Percentiles rank a stretch among this genome's conserved stretches.
Conservation (phyloP, 2,888 invertebrate genomes). For the Griposia aprilina region DNA sequence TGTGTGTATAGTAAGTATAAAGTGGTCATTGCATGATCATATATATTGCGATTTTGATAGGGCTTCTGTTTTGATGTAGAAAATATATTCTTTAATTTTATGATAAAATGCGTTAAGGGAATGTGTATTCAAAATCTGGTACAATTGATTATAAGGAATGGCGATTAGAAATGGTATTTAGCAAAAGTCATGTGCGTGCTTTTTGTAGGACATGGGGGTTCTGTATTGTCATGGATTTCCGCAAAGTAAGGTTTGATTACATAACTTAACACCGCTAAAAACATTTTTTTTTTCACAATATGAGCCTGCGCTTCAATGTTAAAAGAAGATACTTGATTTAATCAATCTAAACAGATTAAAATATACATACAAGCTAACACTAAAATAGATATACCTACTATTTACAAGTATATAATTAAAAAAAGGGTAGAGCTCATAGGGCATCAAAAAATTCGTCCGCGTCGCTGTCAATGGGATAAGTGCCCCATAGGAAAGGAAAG, state of each 20-base stretch:
- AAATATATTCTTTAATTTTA: neutral
- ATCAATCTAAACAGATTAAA: too few relatives aligned
- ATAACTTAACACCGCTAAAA: neutral
- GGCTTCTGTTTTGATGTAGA: neutral
- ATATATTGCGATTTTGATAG: neutral
- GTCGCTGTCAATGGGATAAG: too few relatives aligned
- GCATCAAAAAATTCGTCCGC: too few relatives aligned
- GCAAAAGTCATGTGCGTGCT: neutral
- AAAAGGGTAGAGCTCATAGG: too few relatives aligned
- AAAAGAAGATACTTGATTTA: too few relatives aligned
- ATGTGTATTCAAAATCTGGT: neutral
- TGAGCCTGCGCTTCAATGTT: neutral
- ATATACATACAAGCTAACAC: too few relatives aligned
- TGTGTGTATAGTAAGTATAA: too few relatives aligned
- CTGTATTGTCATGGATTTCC: neutral
- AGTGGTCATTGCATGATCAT: neutral
- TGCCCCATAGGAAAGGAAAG: too few relatives aligned
- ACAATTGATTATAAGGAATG: neutral
- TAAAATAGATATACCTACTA: too few relatives aligned
- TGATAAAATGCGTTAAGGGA: neutral
- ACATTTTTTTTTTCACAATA: neutral
- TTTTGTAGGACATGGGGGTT: neutral
- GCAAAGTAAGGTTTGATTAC: neutral
- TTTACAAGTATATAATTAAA: too few relatives aligned
- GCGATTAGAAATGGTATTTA: neutral